Evolutionary conservation across 1,140 invertebrate genomes (phyloP).

Genomic region (Carposina sasakii): DNA sequence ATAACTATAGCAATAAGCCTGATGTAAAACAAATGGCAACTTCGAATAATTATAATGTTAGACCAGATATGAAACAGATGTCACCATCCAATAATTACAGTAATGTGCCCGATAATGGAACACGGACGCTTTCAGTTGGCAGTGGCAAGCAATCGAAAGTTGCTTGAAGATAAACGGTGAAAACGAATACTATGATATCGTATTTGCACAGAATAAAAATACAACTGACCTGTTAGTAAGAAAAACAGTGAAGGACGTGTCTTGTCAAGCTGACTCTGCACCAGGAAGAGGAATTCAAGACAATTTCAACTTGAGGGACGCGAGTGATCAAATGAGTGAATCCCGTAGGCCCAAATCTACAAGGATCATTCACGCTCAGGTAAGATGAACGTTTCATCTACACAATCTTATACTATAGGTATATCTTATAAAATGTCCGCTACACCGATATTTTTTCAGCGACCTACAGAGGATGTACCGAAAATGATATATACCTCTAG

Average conservation of each 20-base stretch:
- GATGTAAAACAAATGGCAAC: too few species aligned
- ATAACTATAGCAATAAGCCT: too few species aligned
- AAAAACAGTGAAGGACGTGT: slow-evolving; percentile 16
- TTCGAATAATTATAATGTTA: too few species aligned
- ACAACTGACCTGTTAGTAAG: slow-evolving; percentile 34
- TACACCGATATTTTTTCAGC: too few species aligned
- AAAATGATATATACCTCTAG: slow-evolving; percentile 7
- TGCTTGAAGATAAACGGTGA: slow-evolving; percentile 48
- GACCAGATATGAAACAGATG: too few species aligned
- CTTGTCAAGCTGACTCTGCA: too few species aligned
- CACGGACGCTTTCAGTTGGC: too few species aligned
- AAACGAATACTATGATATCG: slow-evolving; percentile 41
- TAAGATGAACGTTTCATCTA: slow-evolving; percentile 23
- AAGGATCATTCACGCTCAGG: not conserved
- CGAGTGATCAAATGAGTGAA: slow-evolving; percentile 12
- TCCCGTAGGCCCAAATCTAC: slow-evolving; percentile 6
- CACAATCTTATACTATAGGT: too few species aligned
- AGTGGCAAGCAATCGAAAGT: slow-evolving; percentile 44
- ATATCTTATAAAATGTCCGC: too few species aligned
- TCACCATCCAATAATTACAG: too few species aligned
- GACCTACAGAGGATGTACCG: slow-evolving; percentile 6
- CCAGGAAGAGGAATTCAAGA: not conserved
- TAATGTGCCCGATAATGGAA: too few species aligned
- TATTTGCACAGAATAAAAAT: slow-evolving; percentile 28
- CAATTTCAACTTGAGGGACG: not conserved